phyloP scores from a whole-genome alignment of 2,113 vertebrate species.

The Nesoenas mayeri region DNA sequence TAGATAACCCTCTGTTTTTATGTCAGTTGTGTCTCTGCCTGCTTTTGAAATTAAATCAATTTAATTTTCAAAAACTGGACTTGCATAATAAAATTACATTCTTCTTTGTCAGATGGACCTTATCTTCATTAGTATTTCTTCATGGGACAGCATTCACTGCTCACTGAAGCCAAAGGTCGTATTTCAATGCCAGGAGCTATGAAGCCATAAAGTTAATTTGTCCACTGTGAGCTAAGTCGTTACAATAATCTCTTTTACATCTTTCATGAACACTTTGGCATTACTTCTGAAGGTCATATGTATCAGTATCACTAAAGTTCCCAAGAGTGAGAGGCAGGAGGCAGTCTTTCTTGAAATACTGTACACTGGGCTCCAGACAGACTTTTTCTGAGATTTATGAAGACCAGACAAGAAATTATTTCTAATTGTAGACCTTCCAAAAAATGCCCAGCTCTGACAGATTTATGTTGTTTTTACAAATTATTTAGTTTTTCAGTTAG shows the following conservation, averaged over 20 bases:
- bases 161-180: neutral
- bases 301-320: neutral
- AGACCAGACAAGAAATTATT: neutral
- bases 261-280: neutral
- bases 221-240: neutral
- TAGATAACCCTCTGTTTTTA: neutral
- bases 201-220: neutral
- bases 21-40: neutral
- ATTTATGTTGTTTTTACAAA: neutral
- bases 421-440: neutral
- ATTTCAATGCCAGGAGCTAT: neutral
- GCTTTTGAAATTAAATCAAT: neutral
- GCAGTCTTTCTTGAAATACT: neutral
- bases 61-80: neutral
- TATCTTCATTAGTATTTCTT: neutral
- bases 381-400: neutral
- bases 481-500: neutral
- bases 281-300: neutral
- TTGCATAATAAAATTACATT: neutral
- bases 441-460: neutral
- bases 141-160: neutral
- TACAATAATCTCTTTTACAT: neutral
- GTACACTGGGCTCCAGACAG: rapidly evolving
- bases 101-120: neutral
- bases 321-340: neutral